Percentiles rank a stretch among this genome's conserved stretches.
Evolutionary conservation across 1,140 invertebrate genomes (phyloP).

Genomic region (Chrysoperla carnea): DNA sequence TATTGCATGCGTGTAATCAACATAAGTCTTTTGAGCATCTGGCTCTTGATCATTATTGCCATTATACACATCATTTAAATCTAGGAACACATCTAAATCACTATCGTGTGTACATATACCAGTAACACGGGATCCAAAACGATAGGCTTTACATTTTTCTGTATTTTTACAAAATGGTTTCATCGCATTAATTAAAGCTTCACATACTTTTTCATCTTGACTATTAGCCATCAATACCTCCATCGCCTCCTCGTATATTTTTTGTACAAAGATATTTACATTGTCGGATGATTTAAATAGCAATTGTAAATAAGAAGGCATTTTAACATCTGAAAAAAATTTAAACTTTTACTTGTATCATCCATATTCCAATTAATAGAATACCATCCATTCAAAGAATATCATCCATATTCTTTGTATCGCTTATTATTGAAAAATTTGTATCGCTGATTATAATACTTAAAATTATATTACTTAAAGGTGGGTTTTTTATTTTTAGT

Average conservation of each 20-base stretch:
- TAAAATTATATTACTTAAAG: too few species aligned
- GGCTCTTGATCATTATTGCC: conserved; percentile 15
- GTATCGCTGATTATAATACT: too few species aligned
- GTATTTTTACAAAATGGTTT: conserved; percentile 6
- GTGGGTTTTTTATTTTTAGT: too few species aligned
- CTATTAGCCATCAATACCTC: not conserved
- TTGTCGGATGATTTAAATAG: not conserved
- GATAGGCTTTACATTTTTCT: conserved; percentile 16
- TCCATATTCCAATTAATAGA: too few species aligned
- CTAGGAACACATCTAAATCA: conserved; percentile 30
- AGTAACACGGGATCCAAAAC: conserved; percentile 28
- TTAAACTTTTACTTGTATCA: not conserved
- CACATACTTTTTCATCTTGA: conserved; percentile 8
- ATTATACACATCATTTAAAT: conserved; percentile 21
- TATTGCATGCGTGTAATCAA: conserved; percentile 6
- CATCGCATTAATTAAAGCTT: conserved; percentile 6
- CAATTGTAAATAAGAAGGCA: not conserved
- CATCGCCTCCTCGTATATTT: not conserved
- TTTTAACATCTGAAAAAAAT: not conserved
- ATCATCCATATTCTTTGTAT: too few species aligned
- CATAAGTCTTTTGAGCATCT: conserved; percentile 12
- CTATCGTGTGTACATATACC: conserved; percentile 22
- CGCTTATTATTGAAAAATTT: too few species aligned
- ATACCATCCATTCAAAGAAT: too few species aligned
- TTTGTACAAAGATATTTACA: not conserved